phyloP scores from a whole-genome alignment of 2,797 vertebrate species.

The Zenarchopterus dispar region DNA sequence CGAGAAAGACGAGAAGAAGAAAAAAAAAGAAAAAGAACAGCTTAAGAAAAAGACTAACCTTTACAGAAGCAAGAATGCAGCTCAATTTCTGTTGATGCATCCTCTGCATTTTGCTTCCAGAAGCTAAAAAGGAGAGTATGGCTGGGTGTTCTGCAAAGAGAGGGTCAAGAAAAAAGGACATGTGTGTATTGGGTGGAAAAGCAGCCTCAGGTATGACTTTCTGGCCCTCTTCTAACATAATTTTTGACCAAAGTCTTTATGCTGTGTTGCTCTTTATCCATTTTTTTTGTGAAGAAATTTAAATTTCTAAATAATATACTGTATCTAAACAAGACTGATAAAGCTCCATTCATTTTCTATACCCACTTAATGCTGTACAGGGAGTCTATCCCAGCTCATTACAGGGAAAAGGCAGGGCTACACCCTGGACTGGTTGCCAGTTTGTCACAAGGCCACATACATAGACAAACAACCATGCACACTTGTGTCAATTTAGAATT shows the following conservation, averaged over 20 bases:
- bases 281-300: conserved; percentile 33
- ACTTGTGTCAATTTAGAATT: too few species aligned
- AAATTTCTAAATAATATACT: conserved; percentile 8
- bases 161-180: conserved; percentile 81
- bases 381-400: too few species aligned
- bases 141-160: conserved; percentile 88
- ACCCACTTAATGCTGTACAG: too few species aligned
- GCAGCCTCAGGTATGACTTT: conserved; percentile 62
- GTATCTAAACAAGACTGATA: too few species aligned
- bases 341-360: too few species aligned
- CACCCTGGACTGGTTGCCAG: too few species aligned
- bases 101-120: conserved; percentile 84
- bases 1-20: conserved; percentile 41
- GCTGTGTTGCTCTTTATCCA: conserved; percentile 18
- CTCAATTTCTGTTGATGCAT: conserved; percentile 82
- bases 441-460: too few species aligned
- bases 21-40: conserved; percentile 56
- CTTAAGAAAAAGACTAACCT: conserved; percentile 84
- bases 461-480: too few species aligned
- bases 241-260: conserved; percentile 40
- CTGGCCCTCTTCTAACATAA: conserved; percentile 33
- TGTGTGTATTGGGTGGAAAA: conserved; percentile 74
- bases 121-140: conserved; percentile 88
- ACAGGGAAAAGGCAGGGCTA: too few species aligned
- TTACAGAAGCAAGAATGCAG: conserved; percentile 85